Percentiles rank a stretch among this genome's conserved stretches.
Evolutionary conservation across 1,140 invertebrate genomes (phyloP).

Genomic region (Colletes latitarsis): DNA sequence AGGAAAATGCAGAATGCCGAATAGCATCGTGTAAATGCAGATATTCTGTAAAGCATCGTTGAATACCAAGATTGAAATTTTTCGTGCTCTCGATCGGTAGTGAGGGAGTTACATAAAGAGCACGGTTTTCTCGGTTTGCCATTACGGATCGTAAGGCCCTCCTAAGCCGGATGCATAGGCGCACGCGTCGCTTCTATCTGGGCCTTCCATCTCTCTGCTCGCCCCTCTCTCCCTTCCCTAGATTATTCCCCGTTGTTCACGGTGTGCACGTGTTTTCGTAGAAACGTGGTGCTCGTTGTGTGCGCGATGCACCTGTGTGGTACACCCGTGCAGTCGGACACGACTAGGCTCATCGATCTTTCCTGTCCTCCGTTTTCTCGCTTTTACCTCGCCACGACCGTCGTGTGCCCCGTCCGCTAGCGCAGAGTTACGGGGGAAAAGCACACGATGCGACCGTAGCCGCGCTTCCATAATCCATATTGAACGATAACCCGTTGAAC

Average conservation of each 20-base stretch:
- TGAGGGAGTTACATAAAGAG: background rate
- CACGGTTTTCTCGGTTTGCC: background rate
- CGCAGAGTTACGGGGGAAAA: no score
- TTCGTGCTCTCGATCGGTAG: no score
- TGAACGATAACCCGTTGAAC: background rate
- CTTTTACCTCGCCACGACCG: background rate
- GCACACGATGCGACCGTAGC: background rate
- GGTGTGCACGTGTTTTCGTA: constrained; percentile 45
- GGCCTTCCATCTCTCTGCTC: constrained; percentile 26
- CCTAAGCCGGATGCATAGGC: constrained; percentile 46
- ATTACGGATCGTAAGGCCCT: background rate
- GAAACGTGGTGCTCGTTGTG: constrained; percentile 44
- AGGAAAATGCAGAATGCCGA: background rate
- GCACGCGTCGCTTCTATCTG: constrained; percentile 53
- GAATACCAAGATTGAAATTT: background rate
- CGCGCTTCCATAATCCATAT: background rate
- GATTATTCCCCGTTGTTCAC: background rate
- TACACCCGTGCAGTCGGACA: background rate
- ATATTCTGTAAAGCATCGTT: background rate
- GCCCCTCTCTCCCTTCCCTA: background rate
- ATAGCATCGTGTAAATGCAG: background rate
- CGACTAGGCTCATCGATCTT: constrained; percentile 51
- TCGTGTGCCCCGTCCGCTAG: background rate
- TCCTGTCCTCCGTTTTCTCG: constrained; percentile 25
- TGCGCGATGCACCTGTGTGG: constrained; percentile 31